These are phyloP conservation scores for Chymomyza procnemis DNA, from an alignment of 2,888 invertebrate species.

Conservation along the genomic window DNA sequence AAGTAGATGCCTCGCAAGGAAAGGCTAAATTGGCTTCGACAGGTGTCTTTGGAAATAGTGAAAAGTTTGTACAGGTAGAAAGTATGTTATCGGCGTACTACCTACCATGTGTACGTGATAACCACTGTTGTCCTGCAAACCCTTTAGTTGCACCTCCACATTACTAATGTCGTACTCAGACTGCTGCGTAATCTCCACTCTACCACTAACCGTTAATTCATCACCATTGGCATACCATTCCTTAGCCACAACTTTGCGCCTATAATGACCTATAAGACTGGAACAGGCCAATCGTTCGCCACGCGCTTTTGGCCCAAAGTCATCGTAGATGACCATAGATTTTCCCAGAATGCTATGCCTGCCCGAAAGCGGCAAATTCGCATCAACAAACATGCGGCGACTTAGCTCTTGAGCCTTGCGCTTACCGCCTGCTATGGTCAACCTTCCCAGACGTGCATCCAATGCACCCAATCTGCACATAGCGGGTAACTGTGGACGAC, in stretches of 20 bases:
- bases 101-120: slow-evolving; percentile 90
- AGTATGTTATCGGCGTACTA: not conserved
- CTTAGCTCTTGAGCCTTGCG: slow-evolving; percentile 83
- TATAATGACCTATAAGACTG: slow-evolving; percentile 86
- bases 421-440: slow-evolving; percentile 88
- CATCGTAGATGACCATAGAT: slow-evolving; percentile 92
- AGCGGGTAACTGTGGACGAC: slow-evolving; percentile 81
- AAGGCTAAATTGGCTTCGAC: slow-evolving; percentile 90
- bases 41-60: slow-evolving; percentile 84
- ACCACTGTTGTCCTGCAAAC: slow-evolving; percentile 83
- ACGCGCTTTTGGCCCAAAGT: slow-evolving; percentile 90
- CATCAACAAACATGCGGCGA: slow-evolving; percentile 88
- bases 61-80: accelerated
- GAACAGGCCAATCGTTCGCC: slow-evolving; percentile 94
- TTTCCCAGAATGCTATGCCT: slow-evolving; percentile 84
- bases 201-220: slow-evolving; percentile 83
- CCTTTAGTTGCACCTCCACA: slow-evolving; percentile 87
- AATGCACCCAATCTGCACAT: slow-evolving; percentile 89
- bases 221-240: slow-evolving; percentile 93
- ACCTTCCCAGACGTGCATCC: slow-evolving; percentile 83
- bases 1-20: slow-evolving; percentile 89
- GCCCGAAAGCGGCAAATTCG: slow-evolving; percentile 87
- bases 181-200: slow-evolving; percentile 90
- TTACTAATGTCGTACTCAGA: slow-evolving; percentile 91
- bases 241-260: slow-evolving; percentile 89